Conservation (phyloP, 2,888 invertebrate species). For the Sinelater perroti region DNA sequence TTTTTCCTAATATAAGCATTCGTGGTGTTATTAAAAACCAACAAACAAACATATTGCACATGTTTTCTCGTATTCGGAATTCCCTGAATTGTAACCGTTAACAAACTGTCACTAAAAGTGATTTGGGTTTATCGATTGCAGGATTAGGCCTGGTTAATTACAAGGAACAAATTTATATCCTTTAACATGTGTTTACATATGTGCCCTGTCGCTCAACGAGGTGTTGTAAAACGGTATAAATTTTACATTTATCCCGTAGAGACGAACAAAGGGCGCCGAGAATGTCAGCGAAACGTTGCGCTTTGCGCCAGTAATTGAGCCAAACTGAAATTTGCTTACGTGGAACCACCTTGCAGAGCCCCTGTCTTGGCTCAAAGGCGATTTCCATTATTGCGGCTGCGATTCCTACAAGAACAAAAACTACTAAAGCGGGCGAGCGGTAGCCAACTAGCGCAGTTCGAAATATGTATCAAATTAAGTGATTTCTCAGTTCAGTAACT, state of each 20-base stretch:
- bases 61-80: too few relatives aligned
- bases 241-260: slow-evolving; percentile 3
- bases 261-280: neutral
- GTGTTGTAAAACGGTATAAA: neutral
- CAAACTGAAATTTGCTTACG: neutral
- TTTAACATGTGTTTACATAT: slow-evolving; percentile 8
- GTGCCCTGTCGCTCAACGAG: too few relatives aligned
- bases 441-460: slow-evolving; percentile 28
- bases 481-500: slow-evolving; percentile 38
- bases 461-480: slow-evolving; percentile 40
- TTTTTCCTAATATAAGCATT: too few relatives aligned
- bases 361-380: slow-evolving; percentile 10
- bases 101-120: slow-evolving; percentile 1
- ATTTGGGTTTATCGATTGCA: slow-evolving; percentile 4
- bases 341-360: slow-evolving; percentile 9
- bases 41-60: too few relatives aligned
- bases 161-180: slow-evolving; percentile 4
- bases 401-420: slow-evolving; percentile 27
- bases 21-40: too few relatives aligned
- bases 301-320: neutral
- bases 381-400: slow-evolving; percentile 22
- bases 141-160: slow-evolving; percentile 7
- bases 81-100: too few relatives aligned
- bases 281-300: neutral
- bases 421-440: slow-evolving; percentile 18